Evolutionary conservation across 1,140 invertebrate species (phyloP), one percentile per base, ranked within the genome.

Genomic region (Bemisia tabaci): DNA sequence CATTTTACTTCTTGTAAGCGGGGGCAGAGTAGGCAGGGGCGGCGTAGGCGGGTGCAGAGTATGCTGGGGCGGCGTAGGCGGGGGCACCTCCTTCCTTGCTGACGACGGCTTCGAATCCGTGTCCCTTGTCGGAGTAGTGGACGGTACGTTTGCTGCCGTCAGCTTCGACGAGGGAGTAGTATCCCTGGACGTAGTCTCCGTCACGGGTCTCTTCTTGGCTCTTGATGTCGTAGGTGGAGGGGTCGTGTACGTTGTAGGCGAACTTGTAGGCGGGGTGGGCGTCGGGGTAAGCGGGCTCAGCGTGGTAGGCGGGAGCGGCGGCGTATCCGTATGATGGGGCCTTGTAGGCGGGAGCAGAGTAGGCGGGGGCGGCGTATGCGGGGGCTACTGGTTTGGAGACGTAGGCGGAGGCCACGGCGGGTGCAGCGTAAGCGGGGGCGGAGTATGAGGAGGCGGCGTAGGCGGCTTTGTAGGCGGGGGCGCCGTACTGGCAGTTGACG

Each of bases 201-300:
- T n/a, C n/a, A n/a, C n/a, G n/a, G n/a, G n/a, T n/a, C n/a, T n/a
- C n/a, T n/a, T n/a, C n/a, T n/a, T n/a, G n/a, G n/a, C n/a, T n/a
- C n/a, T n/a, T n/a, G n/a, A n/a, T n/a, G n/a, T n/a, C n/a, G n/a
- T n/a, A n/a, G n/a, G n/a, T n/a, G n/a, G n/a, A n/a, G n/a, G n/a
- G n/a, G n/a, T n/a, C n/a, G 64, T 84, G 80, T n/a, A n/a, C 22
- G 26, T 85, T 84, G n/a, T 81, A 80, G 62, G 82, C 81, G 2
- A n/a, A n/a, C n/a, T n/a, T 64, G 68, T 67, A 70, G 25, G 67
- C 65, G 61, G 68, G 70, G 58, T 65, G n/a, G n/a, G n/a, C n/a
- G n/a, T n/a, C n/a, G n/a, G n/a, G n/a, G n/a, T n/a, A n/a, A n/a
- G n/a, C n/a, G n/a, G n/a, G n/a, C n/a, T n/a, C n/a, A n/a, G n/a